Conservation (phyloP, 2,888 invertebrate species). For the Linnaemya tessellans region DNA sequence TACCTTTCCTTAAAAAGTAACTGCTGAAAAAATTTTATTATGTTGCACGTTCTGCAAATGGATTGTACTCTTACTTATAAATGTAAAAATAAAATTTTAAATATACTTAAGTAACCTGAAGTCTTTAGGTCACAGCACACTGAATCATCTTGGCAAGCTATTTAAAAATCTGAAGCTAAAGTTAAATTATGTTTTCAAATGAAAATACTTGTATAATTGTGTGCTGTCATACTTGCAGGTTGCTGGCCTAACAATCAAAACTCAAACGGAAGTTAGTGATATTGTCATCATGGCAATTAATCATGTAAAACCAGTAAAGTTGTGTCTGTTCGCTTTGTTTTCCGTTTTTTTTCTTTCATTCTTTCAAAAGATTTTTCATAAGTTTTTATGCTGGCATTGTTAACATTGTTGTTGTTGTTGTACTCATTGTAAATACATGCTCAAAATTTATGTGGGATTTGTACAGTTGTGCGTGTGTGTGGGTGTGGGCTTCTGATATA, state of each 20-base stretch:
- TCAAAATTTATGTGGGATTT: conserved; percentile 35
- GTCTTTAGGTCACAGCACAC: too few relatives aligned
- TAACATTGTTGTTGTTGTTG: conserved; percentile 9
- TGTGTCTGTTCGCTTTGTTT: conserved; percentile 16
- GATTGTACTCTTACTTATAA: too few relatives aligned
- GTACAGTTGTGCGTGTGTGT: background rate
- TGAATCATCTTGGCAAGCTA: too few relatives aligned
- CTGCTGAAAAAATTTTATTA: too few relatives aligned
- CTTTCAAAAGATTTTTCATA: conserved; percentile 5
- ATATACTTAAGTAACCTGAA: too few relatives aligned
- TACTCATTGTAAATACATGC: conserved; percentile 50
- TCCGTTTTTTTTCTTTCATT: background rate
- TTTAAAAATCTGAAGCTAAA: too few relatives aligned
- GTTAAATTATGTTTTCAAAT: background rate
- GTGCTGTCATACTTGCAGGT: background rate
- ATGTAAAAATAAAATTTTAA: too few relatives aligned
- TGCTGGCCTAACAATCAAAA: conserved; percentile 14
- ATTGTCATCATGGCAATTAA: conserved; percentile 61
- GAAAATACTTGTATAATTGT: background rate
- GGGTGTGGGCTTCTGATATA: background rate
- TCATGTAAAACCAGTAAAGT: conserved; percentile 49
- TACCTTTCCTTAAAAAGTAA: too few relatives aligned
- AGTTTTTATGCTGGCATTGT: conserved; percentile 29
- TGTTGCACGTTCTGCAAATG: too few relatives aligned
- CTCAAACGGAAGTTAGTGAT: conserved; percentile 19